Conservation (phyloP, 1,140 invertebrate species). For the Nixonia krombeini region DNA sequence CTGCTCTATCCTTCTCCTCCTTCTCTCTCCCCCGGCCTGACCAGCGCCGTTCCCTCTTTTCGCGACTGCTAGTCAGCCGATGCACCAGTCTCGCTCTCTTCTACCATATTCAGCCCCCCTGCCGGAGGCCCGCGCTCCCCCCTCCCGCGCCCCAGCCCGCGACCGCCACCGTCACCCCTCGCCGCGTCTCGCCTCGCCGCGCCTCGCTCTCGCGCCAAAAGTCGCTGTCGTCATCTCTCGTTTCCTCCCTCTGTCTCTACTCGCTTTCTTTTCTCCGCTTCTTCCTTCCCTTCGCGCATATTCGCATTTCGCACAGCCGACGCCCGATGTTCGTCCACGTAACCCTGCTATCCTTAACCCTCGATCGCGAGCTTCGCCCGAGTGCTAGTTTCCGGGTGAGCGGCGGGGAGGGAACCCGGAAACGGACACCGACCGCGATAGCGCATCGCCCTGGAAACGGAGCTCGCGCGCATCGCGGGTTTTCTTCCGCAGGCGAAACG, state of each 20-base stretch:
- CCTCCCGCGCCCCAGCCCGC: conserved; percentile 3
- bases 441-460: no score
- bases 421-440: no score
- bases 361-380: no score
- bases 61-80: conserved; percentile 57
- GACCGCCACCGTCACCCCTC: conserved; percentile 8
- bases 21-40: conserved; percentile 49
- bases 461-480: no score
- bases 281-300: no score
- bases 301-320: no score
- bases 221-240: conserved; percentile 14
- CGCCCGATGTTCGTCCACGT: no score
- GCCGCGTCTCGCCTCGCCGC: conserved; percentile 14
- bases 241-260: conserved; percentile 35
- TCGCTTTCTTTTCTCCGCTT: no score
- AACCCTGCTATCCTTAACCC: no score
- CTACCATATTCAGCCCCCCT: conserved; percentile 14
- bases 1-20: conserved; percentile 69
- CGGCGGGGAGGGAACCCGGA: no score
- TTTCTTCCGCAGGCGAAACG: no score
- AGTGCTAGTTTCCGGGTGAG: no score
- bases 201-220: conserved; percentile 2
- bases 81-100: conserved; percentile 54
- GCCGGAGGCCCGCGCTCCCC: background rate
- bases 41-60: conserved; percentile 52